Base-by-base conservation (phyloP, 2,797 vertebrate genomes). In the Mormyrus proboscirostris region DNA sequence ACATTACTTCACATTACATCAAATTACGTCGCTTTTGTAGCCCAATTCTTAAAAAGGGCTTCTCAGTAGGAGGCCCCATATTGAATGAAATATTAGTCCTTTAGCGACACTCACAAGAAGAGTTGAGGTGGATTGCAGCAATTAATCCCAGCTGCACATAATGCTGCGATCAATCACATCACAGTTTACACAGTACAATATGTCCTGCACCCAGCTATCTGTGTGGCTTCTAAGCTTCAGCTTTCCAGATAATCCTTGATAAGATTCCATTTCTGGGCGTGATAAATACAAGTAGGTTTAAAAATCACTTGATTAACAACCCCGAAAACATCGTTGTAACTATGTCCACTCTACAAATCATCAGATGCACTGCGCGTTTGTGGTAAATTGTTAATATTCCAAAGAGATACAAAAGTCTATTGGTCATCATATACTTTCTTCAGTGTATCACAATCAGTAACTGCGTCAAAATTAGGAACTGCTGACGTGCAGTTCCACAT, bases 1-100 rank as follows among this genome's bases (percentile, higher is more conserved):
- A 89, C n/a, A 84, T 83, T 55, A 65, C 38, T 76, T 76, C 69
- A 76, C 33, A 76, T 76, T 76, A 76, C 33, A 76, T 76, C 14
- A 38, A 76, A 69, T 62, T 84, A 33, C 44, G 16, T 84, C 29
- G 14, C 49, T 44, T 90, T 59, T 83, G 53, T 83, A 49, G 38
- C 29, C 44, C 16, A 29, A 38, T 55, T 29, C 65, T 88, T 73
- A 83, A 83, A 33, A 83, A 53, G 16, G 41, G 14, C 44, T 51
- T 44, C 57, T 83, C 19, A 25, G 25, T 62, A 62, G 38, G 57
- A 88, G 19, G 19, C 16, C 14, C 33, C 44, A 41, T 12, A 47
- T 29, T 83, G 53, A 5, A 62, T 57, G 44, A 82, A 73, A 87
- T 47, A 55, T 49, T 55, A 29, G 7, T 55, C 51, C n/a, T 44